Evolutionary conservation across 2,797 vertebrate genomes (phyloP), one percentile per base, ranked within the genome.

Genomic region (Callimico goeldii): DNA sequence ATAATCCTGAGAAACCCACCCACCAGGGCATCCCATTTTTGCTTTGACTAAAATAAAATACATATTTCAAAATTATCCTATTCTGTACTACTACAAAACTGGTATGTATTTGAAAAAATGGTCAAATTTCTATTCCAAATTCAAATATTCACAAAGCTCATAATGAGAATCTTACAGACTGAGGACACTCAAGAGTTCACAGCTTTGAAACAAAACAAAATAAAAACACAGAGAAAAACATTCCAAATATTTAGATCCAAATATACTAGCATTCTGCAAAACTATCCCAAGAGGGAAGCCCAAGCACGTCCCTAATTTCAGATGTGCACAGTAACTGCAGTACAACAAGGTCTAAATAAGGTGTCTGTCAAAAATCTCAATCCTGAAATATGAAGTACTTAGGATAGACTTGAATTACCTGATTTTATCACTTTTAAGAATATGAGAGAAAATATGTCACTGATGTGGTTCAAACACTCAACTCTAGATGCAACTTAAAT

Each of bases 401-500:
- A 82, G 55, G 15, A 92, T 15, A 58, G 70, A 93, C 82, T 48
- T 41, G 89, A 93, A 80, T 28, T 52, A 94, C 85, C 88, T 88
- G 73, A 92, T 91, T 93, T 79, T 96, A 97, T 94, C 92, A 88
- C n/a, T 48, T 90, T 76, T 43, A 76, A 64, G 39, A 95, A 89
- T 86, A 87, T 19, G 46, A 94, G 96, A 92, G 57, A 92, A 98
- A 98, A 96, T 93, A 91, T 7, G 77, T 73, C 90, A 97, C 80
- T 93, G 94, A 95, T 96, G 88, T 2, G 7, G 96, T 95, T 89
- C 55, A 93, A 96, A 90, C 87, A 93, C 20, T 55, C 46, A 86
- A 92, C 82, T 96, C 94, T 72, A 70, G 87, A 96, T 39, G 87
- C 95, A 95, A 97, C 91, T 98, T 97, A 96, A 98, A 96, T 92